A percentile compares a stretch with the other conserved stretches of the same genome.
phyloP scores from a whole-genome alignment of 1,140 invertebrate genomes.

The Globodera ellingtonae region DNA sequence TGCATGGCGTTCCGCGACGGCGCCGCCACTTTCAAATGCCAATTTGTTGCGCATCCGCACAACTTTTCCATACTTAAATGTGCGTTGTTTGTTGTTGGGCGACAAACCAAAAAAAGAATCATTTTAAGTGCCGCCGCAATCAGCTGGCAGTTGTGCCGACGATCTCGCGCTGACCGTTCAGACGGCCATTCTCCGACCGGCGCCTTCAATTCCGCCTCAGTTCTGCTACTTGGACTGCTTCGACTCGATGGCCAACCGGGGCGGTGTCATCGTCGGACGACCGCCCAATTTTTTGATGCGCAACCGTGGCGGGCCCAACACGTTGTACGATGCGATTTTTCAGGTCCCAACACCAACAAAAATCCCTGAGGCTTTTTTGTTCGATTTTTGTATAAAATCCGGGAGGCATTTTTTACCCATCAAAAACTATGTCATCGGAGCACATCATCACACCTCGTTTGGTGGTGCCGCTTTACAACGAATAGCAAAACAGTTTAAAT shows the following conservation, averaged over 20 bases:
- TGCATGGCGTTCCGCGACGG: slow-evolving; percentile 27
- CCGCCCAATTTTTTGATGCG: slow-evolving; percentile 32
- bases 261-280: slow-evolving; percentile 6
- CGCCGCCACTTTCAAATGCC: slow-evolving; percentile 18
- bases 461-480: too few relatives aligned
- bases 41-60: slow-evolving; percentile 33
- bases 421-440: too few relatives aligned
- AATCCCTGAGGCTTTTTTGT: too few relatives aligned
- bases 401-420: too few relatives aligned
- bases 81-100: neutral
- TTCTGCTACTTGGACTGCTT: slow-evolving; percentile 32
- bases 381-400: too few relatives aligned
- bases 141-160: neutral
- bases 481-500: too few relatives aligned
- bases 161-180: slow-evolving; percentile 28
- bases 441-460: too few relatives aligned
- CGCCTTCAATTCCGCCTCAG: slow-evolving; percentile 25
- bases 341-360: neutral
- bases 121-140: too few relatives aligned
- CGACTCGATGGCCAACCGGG: slow-evolving; percentile 11
- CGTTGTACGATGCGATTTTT: slow-evolving; percentile 31
- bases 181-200: slow-evolving; percentile 15
- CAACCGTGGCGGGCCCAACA: slow-evolving; percentile 26
- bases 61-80: slow-evolving; percentile 37
- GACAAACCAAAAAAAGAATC: too few relatives aligned